Evolutionary conservation across 2,113 vertebrate genomes (phyloP), one percentile per base, ranked within the genome.

Genomic region (Uria lomvia): DNA sequence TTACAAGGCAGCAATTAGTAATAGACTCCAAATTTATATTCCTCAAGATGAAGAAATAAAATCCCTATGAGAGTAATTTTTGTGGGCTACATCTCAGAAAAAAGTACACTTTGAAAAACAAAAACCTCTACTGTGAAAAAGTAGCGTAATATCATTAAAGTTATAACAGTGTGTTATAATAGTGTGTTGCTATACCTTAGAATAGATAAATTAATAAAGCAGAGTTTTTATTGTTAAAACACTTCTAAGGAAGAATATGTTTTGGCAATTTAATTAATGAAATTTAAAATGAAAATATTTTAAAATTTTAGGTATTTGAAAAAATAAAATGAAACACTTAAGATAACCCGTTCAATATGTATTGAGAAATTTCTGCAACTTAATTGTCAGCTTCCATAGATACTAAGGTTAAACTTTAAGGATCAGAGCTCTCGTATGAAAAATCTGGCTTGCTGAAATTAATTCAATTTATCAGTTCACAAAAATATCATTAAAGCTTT

Each of bases 1-100:
- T 96, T 97, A 95, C 29, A 92, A 94, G 65, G 56, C 96, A 97
- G 60, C 76, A 97, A 96, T 96, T 96, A 95, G 68, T 91, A 97
- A 92, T 77, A 74, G 56, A 95, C 94, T 88, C 60, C 96, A 96
- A 95, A 97, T 85, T 96, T 94, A 43, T 74, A 83, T 96, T 97
- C 66, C 60, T 96, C 63, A 45, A 93, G 65, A 77, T 72, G 29
- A 78, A 96, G 43, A 95, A 97, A 95, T 91, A 65, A 96, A 97
- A 83, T 40, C 17, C 85, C 73, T 58, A 23, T 32, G 76, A 95
- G 77, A 86, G n/a, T 52, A 77, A 91, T 94, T 91, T 91, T 30
- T 93, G 43, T 76, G 43, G 45, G 15, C 12, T 86, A 9, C 17
- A 53, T 96, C 96, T 93, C 83, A 84, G 74, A 93, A 56, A 55